Evolutionary conservation across 2,797 vertebrate genomes (phyloP), one percentile per base, ranked within the genome.

Genomic region (Semaprochilodus insignis): DNA sequence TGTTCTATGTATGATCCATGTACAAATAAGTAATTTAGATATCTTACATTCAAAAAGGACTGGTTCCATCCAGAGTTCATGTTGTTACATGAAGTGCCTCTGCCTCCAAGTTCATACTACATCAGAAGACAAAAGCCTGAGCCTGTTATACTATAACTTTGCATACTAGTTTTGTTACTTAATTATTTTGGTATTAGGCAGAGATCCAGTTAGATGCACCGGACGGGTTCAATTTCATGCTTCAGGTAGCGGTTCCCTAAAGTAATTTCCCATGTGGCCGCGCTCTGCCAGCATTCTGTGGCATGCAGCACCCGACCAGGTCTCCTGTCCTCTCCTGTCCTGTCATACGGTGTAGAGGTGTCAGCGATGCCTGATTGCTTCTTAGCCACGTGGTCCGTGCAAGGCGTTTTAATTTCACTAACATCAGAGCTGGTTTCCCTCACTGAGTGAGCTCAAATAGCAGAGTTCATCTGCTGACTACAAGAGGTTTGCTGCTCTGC

Each of bases 191-290:
- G 93, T 93, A 92, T 93, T 86, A 93, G 80, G 85, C 84, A 91
- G 89, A 87, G 89, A 92, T 92, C 85, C 91, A 86, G 83, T 89
- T 90, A 93, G 90, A 84, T 90, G 89, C 86, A 89, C 92, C 74
- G 91, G 92, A 93, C 79, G 84, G 90, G 91, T 94, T 95, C 92
- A 95, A 95, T 95, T 95, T 95, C 93, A 95, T 95, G 94, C 93
- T 93, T 93, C 90, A 94, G 90, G 88, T 91, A 57, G 91, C 82
- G 63, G 89, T 90, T 77, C 84, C 59, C 80, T 71, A 88, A 82
- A 73, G 83, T 94, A 92, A 95, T 95, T 95, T 95, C 94, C 94
- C 94, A 90, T 88, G 93, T 92, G 94, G 84, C 88, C 79, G 25
- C 78, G 70, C 83, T 81, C 69, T 71, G 59, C 71, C 57, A 78